These are phyloP conservation scores for Eidolon dupreanum DNA, from an alignment of 2,797 vertebrate species.

Conservation along the genomic window DNA sequence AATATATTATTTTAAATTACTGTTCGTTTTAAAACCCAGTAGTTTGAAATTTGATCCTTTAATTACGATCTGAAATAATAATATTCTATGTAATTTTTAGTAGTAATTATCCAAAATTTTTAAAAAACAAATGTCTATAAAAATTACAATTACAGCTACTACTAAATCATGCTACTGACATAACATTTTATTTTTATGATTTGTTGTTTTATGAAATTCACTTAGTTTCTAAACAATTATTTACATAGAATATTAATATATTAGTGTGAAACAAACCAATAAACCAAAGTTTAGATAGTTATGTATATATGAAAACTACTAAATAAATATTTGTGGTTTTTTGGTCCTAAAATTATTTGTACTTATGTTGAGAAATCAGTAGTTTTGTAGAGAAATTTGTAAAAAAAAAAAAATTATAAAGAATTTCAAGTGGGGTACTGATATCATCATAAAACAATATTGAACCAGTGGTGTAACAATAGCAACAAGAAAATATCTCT, in stretches of 20 bases:
- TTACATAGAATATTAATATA: background rate
- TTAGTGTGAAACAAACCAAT: background rate
- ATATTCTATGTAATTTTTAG: background rate
- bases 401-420: background rate
- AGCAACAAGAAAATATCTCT: background rate
- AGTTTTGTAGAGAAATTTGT: background rate
- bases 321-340: background rate
- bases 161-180: background rate
- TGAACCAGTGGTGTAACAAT: background rate
- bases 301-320: background rate
- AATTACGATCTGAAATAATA: background rate
- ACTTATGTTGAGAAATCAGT: background rate
- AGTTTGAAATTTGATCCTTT: slow-evolving; percentile 19
- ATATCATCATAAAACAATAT: background rate
- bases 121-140: background rate
- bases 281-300: background rate
- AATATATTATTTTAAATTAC: slow-evolving; percentile 8
- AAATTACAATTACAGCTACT: background rate
- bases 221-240: background rate
- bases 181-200: background rate
- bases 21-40: background rate
- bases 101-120: background rate
- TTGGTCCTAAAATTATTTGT: slow-evolving; percentile 31
- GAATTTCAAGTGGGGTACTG: background rate
- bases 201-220: background rate